These are phyloP conservation scores for Amiota mariae DNA, from an alignment of 2,888 invertebrate genomes.

Conservation along the genomic window DNA sequence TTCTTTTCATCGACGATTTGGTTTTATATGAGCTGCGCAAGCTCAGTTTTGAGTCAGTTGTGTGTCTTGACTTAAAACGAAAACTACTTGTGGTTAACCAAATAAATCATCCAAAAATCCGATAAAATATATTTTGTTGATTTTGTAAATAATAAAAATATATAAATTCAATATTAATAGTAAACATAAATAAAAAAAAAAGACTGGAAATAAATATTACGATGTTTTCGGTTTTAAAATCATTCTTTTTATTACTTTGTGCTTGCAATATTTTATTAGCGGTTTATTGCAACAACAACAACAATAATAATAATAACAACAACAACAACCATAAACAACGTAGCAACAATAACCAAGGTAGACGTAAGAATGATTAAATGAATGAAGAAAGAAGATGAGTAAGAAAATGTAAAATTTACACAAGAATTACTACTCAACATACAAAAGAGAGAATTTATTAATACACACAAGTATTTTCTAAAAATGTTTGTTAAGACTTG, in stretches of 20 bases:
- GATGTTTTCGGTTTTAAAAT: conserved; percentile 43
- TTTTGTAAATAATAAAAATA: conserved; percentile 7
- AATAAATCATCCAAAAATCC: conserved; percentile 46
- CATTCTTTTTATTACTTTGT: conserved; percentile 48
- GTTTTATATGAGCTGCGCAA: conserved; percentile 63
- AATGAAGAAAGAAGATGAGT: neutral
- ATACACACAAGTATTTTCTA: neutral
- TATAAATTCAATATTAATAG: neutral
- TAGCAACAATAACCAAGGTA: conserved; percentile 63
- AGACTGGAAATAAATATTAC: no score
- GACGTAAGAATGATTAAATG: conserved; percentile 25
- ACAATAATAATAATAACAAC: conserved; percentile 38
- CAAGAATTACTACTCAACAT: no score
- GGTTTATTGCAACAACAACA: conserved; percentile 52
- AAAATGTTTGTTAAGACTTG: neutral
- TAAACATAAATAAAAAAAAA: no score
- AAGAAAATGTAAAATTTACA: no score
- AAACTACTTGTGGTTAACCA: conserved; percentile 26
- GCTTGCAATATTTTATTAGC: conserved; percentile 50
- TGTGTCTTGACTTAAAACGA: conserved; percentile 51
- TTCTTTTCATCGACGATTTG: conserved; percentile 24
- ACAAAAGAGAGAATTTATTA: neutral
- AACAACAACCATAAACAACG: conserved; percentile 41
- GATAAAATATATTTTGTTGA: conserved; percentile 28
- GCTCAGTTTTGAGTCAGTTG: conserved; percentile 61